Conservation (phyloP, 2,113 vertebrate genomes). For the Phodopus roborovskii region DNA sequence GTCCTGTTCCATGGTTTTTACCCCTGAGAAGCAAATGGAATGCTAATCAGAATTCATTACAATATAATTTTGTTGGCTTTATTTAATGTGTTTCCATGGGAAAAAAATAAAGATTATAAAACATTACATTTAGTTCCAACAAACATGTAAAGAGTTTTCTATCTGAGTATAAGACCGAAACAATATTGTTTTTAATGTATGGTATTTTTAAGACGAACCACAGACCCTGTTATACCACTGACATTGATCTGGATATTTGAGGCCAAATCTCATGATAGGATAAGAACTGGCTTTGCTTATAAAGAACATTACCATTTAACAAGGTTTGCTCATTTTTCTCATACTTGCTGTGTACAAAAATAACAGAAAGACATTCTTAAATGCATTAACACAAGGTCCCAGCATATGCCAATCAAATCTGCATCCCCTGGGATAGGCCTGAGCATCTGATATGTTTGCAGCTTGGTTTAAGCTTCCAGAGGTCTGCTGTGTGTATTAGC, state of each 20-base stretch:
- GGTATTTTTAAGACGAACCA: neutral
- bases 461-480: neutral
- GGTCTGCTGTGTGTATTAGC: neutral
- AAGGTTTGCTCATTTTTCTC: neutral
- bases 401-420: neutral
- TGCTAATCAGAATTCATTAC: constrained; percentile 28
- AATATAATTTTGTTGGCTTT: constrained; percentile 7
- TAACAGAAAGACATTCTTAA: neutral
- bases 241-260: neutral
- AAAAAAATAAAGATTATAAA: neutral
- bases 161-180: constrained; percentile 16
- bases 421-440: neutral
- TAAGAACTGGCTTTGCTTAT: neutral
- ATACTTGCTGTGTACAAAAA: neutral
- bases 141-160: constrained; percentile 36
- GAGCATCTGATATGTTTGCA: neutral
- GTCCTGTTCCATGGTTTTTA: neutral
- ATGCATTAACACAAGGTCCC: neutral
- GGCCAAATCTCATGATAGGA: neutral
- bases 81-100: neutral
- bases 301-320: neutral
- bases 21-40: constrained; percentile 35
- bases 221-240: neutral
- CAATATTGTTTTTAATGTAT: neutral
- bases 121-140: constrained; percentile 44